Base-by-base conservation (phyloP, 1,140 invertebrate species). In the Drosophila prosaltans region DNA sequence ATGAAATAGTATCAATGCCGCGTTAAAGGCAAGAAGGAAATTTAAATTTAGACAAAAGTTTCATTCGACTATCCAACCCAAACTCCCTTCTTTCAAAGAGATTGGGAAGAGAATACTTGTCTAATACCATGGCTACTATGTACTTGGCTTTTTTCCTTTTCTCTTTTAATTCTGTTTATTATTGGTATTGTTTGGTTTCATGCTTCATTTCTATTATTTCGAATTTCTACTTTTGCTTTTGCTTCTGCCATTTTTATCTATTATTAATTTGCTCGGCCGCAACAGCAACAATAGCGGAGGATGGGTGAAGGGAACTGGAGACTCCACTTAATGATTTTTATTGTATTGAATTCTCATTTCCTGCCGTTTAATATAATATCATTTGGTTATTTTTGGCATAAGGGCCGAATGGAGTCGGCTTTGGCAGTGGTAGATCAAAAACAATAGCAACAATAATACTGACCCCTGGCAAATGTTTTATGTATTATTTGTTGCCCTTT, bases 341-440 rank as follows among this genome's bases (percentile, higher is more conserved):
- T 77, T 83, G 80, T 82, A 82, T 88, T 77, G 79, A 88, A 86
- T 88, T 74, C 83, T 72, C 80, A 88, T 74, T 89, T 83, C 72
- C 45, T 51, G 24, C 5, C 10, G 43, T 45, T 45, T 45, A 45
- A 21, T 21, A 45, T 45, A 45, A 21, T 21, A 45, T 45, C 16
- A 45, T 45, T 45, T 8, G 43, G 16, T 21, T 45, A 45, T 45
- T 45, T 45, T 45, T 8, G 43, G 16, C 43, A 21, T 21, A 2
- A 16, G 21, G 43, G n/a, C 5, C 43, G 6, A 45, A 45, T n/a
- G 16, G 43, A 45, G 43, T 6, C 43, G 43, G 16, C 16, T 62
- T 70, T 43, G 39, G 30, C 16, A 40, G 48, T 45, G 43, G 28
- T 30, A 30, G 16, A 45, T 21, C 0, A 21, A 45, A 10, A 40